Evolutionary conservation across 1,140 invertebrate genomes (phyloP), one percentile per base, ranked within the genome.

Genomic region (Amphibalanus amphitrite): DNA sequence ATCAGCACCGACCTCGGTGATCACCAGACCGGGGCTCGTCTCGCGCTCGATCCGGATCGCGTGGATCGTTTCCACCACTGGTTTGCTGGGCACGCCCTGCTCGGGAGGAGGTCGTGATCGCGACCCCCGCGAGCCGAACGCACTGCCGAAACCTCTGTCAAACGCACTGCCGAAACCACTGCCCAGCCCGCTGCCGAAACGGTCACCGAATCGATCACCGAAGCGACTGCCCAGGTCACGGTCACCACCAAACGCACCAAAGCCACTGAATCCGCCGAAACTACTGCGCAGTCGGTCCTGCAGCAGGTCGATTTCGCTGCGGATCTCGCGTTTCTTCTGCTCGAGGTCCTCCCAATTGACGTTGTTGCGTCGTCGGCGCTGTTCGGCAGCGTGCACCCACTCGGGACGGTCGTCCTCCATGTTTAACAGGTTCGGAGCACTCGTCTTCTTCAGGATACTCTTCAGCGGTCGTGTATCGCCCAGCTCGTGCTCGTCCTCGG

Each of bases 21-120:
- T 59, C 10, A 59, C 47, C 6, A 59, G 47, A 20, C 47, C 20
- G 13, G 47, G 47, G 47, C 47, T 59, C 13, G 47, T 59, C 13
- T 59, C 47, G 47, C 47, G 47, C 47, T 59, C 47, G 47, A 59
- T 59, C 47, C 47, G 47, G 47, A 59, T 59, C 47, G 47, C 47
- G 47, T 59, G 47, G 47, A 59, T 59, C 47, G 47, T 59, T 20
- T 59, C 47, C 47, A 59, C 47, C 47, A 59, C 47, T 23, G 47
- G 47, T 20, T 23, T 13, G 47, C 47, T 13, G 13, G 47, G 47
- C 47, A 23, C 47, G 13, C 13, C 10, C 13, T 59, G 10, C 10
- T 13, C 47, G 13, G 47, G 47, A 8, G 47, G 13, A 13, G 47
- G 47, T 20, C 47, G 47, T 1, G 47, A 8, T 8, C 47, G 33